Conservation (phyloP, 2,113 vertebrate species). For the Oryzias javanicus region DNA sequence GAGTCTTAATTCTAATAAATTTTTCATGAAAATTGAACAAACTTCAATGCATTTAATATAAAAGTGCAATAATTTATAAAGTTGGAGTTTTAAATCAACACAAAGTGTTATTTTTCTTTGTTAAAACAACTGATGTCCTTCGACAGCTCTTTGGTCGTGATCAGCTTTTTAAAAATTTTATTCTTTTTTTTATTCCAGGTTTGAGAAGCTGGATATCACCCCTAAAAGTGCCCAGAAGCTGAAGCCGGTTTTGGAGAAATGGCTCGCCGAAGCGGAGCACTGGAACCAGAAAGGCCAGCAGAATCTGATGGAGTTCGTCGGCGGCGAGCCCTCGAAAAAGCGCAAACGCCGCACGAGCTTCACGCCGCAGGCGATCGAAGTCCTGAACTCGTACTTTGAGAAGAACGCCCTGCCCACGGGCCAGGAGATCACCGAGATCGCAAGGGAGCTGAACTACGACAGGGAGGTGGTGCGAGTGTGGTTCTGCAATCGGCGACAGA, state of each 20-base stretch:
- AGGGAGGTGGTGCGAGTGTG: conserved; percentile 94
- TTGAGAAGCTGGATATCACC: conserved; percentile 96
- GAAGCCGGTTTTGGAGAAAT: conserved; percentile 94
- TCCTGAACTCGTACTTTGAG: conserved; percentile 94
- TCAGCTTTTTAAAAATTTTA: no score
- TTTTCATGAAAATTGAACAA: no score
- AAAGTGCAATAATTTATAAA: no score
- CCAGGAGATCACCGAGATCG: conserved; percentile 96
- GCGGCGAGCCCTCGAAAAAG: conserved; percentile 94
- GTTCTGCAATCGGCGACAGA: conserved; percentile 98
- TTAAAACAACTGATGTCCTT: no score
- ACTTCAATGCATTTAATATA: no score
- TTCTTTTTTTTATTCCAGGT: conserved; percentile 70
- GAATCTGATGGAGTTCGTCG: conserved; percentile 96
- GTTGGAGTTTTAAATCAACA: no score
- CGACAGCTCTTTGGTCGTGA: no score
- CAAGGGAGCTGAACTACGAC: conserved; percentile 96
- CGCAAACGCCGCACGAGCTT: conserved; percentile 94
- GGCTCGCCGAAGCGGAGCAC: conserved; percentile 92
- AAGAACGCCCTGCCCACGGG: conserved; percentile 93
- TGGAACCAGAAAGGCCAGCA: conserved; percentile 96
- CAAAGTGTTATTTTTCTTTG: no score
- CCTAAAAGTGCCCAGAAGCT: conserved; percentile 98
- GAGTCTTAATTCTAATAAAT: no score
- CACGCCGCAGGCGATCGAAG: conserved; percentile 94